Base-by-base conservation (phyloP, 2,797 vertebrate genomes). In the Morelia viridis region DNA sequence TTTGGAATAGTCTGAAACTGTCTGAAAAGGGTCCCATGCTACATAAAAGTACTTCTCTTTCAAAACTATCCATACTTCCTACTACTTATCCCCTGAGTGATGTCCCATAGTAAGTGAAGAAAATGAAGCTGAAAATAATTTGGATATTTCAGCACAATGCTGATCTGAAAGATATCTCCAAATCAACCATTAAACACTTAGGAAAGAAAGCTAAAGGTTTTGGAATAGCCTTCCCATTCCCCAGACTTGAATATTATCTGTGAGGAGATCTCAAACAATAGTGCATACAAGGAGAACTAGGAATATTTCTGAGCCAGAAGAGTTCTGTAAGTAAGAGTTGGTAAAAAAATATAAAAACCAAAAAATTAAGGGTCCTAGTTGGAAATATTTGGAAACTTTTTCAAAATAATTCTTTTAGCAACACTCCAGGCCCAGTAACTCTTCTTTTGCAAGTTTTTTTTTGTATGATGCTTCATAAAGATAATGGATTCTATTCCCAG, bases 81-180 rank as follows among this genome's bases (percentile, higher is more conserved):
- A 88, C 88, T 53, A 87, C 89, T 89, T 91, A 95, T 87, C 31
- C 83, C 89, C 91, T 95, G 65, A 93, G 96, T 92, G 28, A 95
- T 92, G 93, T 91, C 89, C 95, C 68, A n/a, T 76, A 53, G n/a
- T 95, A 95, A 96, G 88, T 92, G 60, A 91, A 91, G 87, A 95
- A 94, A 94, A 95, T 28, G 22, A 85, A 85, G 7, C 0, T 15
- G 28, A 56, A 57, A 85, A 56, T 12, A 57, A 26, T 80, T 11
- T 46, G 22, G 76, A 80, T 80, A 22, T 22, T 80, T 80, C 41
- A 80, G 1, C 76, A 80, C 41, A 24, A 46, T 11, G 41, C 24
- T 80, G 9, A 26, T 80, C 71, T 11, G 71, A 46, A 46, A 80
- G 35, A 41, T 41, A 76, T 17, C 8, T 76, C 35, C 35, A 46